Evolutionary conservation across 2,888 invertebrate genomes (phyloP).

Genomic region (Pherbina coryleti): DNA sequence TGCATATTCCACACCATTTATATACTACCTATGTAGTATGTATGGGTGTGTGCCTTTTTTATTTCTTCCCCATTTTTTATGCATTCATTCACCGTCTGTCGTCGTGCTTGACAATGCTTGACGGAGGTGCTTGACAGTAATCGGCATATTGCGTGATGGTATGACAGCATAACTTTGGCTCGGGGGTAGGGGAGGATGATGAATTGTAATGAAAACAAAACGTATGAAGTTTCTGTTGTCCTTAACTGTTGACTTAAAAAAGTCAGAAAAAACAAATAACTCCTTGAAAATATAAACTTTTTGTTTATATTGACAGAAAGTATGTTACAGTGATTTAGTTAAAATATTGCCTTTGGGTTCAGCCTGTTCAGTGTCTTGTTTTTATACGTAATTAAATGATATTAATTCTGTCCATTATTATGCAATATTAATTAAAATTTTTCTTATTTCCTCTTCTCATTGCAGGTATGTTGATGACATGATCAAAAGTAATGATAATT

Average conservation of each 20-base stretch:
- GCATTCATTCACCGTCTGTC: background rate
- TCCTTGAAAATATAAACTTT: background rate
- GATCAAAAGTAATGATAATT: no score
- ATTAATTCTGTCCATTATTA: background rate
- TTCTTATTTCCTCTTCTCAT: background rate
- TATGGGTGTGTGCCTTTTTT: background rate
- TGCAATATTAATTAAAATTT: constrained; percentile 4
- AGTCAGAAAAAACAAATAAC: background rate
- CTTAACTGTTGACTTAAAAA: no score
- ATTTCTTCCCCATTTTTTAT: background rate
- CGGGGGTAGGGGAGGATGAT: no score
- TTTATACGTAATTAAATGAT: background rate
- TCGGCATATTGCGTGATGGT: background rate
- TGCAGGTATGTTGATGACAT: constrained; percentile 9
- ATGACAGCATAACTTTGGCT: no score
- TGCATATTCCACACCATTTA: background rate
- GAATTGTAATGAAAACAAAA: no score
- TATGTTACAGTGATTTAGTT: background rate
- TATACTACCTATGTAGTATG: background rate
- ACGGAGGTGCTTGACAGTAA: background rate
- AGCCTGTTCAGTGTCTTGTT: background rate
- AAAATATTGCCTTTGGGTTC: background rate
- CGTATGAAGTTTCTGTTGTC: no score
- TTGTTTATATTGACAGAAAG: background rate
- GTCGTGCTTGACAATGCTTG: no score